phyloP scores from a whole-genome alignment of 2,113 vertebrate species.

The Sinocyclocheilus grahami region DNA sequence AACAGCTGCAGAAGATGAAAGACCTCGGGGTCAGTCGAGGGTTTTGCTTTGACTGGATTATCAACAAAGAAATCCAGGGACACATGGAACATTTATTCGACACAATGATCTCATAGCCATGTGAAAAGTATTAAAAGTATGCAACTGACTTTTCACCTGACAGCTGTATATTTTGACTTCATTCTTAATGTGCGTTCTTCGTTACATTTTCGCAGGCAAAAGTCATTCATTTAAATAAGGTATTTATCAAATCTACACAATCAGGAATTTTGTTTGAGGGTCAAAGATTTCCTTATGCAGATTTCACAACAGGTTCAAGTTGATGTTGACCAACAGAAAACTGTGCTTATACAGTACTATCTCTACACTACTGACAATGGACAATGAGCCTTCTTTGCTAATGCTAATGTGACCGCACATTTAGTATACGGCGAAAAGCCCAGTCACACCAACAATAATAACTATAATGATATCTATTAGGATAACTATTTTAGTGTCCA shows the following conservation, averaged over 20 bases:
- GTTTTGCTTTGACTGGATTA: conserved; percentile 17
- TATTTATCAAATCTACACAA: too few relatives aligned
- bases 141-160: neutral
- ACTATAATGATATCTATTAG: too few relatives aligned
- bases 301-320: neutral
- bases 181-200: neutral
- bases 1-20: conserved; percentile 23
- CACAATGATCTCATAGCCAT: neutral
- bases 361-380: too few relatives aligned
- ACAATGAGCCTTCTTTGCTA: neutral
- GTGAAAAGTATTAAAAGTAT: neutral
- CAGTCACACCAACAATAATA: too few relatives aligned
- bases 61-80: neutral
- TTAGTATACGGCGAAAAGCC: too few relatives aligned
- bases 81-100: neutral
- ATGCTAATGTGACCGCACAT: neutral
- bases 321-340: too few relatives aligned
- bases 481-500: too few relatives aligned
- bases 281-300: neutral
- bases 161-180: neutral
- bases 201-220: neutral
- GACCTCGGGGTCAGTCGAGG: neutral
- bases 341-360: too few relatives aligned
- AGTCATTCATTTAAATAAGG: neutral
- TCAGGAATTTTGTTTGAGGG: neutral